These are phyloP conservation scores for Gonioctena quinquepunctata DNA, from an alignment of 1,140 invertebrate species.

Conservation along the genomic window DNA sequence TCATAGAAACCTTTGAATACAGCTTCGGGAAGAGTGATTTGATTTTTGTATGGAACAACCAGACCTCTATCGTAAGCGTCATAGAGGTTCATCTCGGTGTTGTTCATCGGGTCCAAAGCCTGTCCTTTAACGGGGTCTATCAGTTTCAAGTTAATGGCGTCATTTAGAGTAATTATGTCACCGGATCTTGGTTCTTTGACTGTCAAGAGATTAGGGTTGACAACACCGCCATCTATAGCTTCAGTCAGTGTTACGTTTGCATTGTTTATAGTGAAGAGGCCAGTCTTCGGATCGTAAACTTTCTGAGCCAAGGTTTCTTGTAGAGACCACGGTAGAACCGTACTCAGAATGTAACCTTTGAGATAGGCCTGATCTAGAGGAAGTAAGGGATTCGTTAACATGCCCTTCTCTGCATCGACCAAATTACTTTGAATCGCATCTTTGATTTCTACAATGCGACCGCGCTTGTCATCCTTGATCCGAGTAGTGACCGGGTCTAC, in stretches of 20 bases:
- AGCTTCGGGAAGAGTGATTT: slow-evolving; percentile 82
- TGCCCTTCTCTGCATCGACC: slow-evolving; percentile 71
- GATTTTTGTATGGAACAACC: slow-evolving; percentile 79
- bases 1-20: slow-evolving; percentile 85
- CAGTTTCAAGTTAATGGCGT: slow-evolving; percentile 80
- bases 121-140: slow-evolving; percentile 80
- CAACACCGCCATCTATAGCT: slow-evolving; percentile 74
- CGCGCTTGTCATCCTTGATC: slow-evolving; percentile 74
- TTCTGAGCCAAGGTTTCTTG: slow-evolving; percentile 85
- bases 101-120: slow-evolving; percentile 75
- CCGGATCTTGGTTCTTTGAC: slow-evolving; percentile 78
- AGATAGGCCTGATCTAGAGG: slow-evolving; percentile 76
- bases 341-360: slow-evolving; percentile 77
- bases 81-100: slow-evolving; percentile 72
- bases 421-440: slow-evolving; percentile 72
- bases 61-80: slow-evolving; percentile 81
- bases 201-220: slow-evolving; percentile 79
- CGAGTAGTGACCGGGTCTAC: slow-evolving; percentile 71
- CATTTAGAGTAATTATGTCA: slow-evolving; percentile 77
- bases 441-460: slow-evolving; percentile 67
- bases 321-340: slow-evolving; percentile 77
- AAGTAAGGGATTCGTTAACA: slow-evolving; percentile 71
- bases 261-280: slow-evolving; percentile 74
- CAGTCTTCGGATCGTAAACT: slow-evolving; percentile 77
- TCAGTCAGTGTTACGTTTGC: slow-evolving; percentile 75